A percentile compares a stretch with the other conserved stretches of the same genome.
Conservation (phyloP, 2,888 invertebrate genomes). For the Machimus atricapillus region DNA sequence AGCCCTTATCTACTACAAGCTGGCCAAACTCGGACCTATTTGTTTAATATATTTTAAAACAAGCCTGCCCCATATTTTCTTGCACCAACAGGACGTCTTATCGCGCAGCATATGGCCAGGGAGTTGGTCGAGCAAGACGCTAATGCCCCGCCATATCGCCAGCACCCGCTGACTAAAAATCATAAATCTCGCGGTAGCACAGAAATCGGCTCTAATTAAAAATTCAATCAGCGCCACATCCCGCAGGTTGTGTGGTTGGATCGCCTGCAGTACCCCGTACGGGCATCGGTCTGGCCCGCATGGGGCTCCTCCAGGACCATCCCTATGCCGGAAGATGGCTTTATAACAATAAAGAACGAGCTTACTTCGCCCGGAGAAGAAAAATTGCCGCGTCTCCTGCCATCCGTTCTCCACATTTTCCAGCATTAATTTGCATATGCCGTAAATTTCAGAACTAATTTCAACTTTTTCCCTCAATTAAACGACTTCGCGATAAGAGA, state of each 20-base stretch:
- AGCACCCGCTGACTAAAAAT: neutral
- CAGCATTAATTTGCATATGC: slow-evolving; percentile 44
- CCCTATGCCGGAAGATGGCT: neutral
- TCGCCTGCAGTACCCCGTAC: neutral
- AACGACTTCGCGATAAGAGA: slow-evolving; percentile 42
- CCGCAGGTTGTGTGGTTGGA: neutral
- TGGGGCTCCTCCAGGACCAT: neutral
- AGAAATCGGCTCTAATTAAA: slow-evolving; percentile 24
- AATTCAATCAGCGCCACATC: slow-evolving; percentile 6
- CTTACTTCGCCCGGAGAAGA: neutral
- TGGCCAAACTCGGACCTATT: neutral
- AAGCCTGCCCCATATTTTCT: neutral
- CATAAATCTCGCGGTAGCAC: neutral
- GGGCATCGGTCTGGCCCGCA: neutral
- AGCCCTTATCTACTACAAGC: neutral
- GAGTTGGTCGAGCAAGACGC: neutral
- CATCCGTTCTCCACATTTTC: slow-evolving; percentile 13
- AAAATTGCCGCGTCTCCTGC: slow-evolving; percentile 4
- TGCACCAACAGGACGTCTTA: neutral
- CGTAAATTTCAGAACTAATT: slow-evolving; percentile 46
- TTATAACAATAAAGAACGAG: slow-evolving; percentile 10
- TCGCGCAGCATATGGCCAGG: neutral
- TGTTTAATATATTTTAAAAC: neutral
- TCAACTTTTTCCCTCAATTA: slow-evolving; percentile 46
- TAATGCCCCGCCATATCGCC: neutral